phyloP scores from a whole-genome alignment of 2,888 invertebrate genomes.

The Xylota segnis region DNA sequence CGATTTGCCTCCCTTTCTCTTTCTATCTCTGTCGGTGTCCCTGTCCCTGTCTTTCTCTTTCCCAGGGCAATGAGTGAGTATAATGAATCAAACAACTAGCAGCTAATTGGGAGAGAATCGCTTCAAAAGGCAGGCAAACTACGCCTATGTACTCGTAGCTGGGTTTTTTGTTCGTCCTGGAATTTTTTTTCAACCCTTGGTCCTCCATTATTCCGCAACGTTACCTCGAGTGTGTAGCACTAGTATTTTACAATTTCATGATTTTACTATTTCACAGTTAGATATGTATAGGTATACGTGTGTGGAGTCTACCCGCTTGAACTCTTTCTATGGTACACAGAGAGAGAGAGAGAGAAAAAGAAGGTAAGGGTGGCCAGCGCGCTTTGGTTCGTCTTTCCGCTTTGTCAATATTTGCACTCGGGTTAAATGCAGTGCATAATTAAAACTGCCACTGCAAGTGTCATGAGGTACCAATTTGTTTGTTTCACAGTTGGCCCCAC shows the following conservation, averaged over 20 bases:
- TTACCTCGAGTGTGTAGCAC: conserved; percentile 52
- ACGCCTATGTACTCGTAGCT: too few species aligned
- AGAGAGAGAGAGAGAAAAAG: neutral
- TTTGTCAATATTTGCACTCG: conserved; percentile 57
- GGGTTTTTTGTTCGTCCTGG: conserved; percentile 2
- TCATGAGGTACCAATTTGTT: conserved; percentile 58
- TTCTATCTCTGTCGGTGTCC: too few species aligned
- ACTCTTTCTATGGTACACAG: neutral
- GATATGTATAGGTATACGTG: too few species aligned
- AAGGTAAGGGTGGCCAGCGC: neutral
- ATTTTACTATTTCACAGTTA: conserved; percentile 51
- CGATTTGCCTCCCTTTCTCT: too few species aligned
- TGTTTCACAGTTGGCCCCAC: conserved; percentile 16
- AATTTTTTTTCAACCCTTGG: conserved; percentile 10
- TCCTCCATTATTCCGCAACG: conserved; percentile 55
- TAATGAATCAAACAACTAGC: conserved; percentile 61
- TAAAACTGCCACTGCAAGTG: conserved; percentile 60
- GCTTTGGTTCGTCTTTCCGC: conserved; percentile 31
- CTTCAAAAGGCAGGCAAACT: conserved; percentile 44
- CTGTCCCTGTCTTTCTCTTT: too few species aligned
- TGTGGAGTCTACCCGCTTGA: conserved; percentile 1
- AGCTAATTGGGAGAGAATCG: conserved; percentile 67
- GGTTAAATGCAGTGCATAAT: conserved; percentile 62
- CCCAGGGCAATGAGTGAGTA: neutral
- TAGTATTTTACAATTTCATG: conserved; percentile 35